Conservation (phyloP, 2,113 vertebrate species). For the Hucho hucho region DNA sequence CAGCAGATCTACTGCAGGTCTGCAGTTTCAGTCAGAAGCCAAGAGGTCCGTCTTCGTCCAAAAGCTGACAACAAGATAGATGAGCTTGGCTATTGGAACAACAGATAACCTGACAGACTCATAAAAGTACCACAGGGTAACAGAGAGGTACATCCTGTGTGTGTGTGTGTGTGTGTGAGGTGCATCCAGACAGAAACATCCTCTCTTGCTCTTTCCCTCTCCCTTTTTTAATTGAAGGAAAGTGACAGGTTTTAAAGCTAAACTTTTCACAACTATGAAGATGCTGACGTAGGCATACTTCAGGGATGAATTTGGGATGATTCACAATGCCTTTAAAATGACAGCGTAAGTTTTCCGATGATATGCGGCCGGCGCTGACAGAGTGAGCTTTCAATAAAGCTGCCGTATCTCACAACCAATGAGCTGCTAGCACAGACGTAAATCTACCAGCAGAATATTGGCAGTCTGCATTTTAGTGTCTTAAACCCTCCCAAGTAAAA, state of each 20-base stretch:
- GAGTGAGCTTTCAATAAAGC: slow-evolving; percentile 15
- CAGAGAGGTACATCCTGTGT: not conserved
- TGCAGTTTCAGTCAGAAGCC: too few species aligned
- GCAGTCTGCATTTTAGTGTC: slow-evolving; percentile 22
- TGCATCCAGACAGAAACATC: not conserved
- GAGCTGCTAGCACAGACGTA: slow-evolving; percentile 20
- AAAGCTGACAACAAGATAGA: slow-evolving; percentile 30
- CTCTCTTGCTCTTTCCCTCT: not conserved
- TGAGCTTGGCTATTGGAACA: not conserved
- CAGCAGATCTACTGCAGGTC: too few species aligned
- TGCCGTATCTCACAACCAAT: not conserved
- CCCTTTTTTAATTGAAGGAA: not conserved
- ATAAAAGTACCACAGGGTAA: not conserved
- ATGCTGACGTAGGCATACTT: not conserved
- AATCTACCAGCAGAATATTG: slow-evolving; percentile 30
- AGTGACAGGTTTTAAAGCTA: not conserved
- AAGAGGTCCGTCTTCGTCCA: not conserved
- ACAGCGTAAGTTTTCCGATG: not conserved
- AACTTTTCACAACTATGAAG: not conserved
- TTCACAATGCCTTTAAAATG: slow-evolving; percentile 10
- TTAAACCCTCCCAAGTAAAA: not conserved
- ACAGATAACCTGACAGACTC: not conserved
- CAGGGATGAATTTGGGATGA: not conserved
- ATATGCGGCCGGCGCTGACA: slow-evolving; percentile 14
- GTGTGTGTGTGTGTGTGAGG: not conserved